phyloP scores from a whole-genome alignment of 1,140 invertebrate genomes.

The Tetramorium alpestre region DNA sequence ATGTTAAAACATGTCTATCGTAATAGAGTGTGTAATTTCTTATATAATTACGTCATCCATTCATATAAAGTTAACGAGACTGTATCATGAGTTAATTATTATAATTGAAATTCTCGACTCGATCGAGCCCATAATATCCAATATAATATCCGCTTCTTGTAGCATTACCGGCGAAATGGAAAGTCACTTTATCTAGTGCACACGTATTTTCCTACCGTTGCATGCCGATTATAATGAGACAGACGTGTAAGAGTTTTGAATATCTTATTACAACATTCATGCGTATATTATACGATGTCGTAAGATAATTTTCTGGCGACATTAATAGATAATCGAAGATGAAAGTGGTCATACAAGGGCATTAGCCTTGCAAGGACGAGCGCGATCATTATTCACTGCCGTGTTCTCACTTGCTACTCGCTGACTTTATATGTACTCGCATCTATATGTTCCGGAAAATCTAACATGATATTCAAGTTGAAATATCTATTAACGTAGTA shows the following conservation, averaged over 20 bases:
- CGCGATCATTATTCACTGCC: constrained; percentile 36
- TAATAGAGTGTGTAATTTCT: neutral
- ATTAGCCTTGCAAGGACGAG: constrained; percentile 57
- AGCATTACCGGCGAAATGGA: constrained; percentile 15
- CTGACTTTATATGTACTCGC: neutral
- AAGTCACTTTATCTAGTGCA: constrained; percentile 24
- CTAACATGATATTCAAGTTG: neutral
- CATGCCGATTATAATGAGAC: constrained; percentile 11
- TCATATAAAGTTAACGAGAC: constrained; percentile 25
- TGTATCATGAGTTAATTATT: constrained; percentile 13
- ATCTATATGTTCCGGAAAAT: constrained; percentile 6
- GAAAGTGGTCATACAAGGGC: constrained; percentile 39
- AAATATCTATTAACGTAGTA: neutral
- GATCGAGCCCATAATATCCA: neutral
- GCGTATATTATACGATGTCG: constrained; percentile 2
- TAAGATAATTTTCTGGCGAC: constrained; percentile 55
- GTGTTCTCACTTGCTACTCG: neutral
- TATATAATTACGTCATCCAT: neutral
- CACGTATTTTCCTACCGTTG: neutral
- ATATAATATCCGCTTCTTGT: constrained; percentile 18
- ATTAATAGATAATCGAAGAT: constrained; percentile 43
- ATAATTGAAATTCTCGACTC: constrained; percentile 24
- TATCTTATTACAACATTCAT: constrained; percentile 18
- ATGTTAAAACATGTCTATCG: neutral
- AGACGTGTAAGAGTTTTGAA: neutral